phyloP scores from a whole-genome alignment of 2,797 vertebrate species.

The Carcharodon carcharias region DNA sequence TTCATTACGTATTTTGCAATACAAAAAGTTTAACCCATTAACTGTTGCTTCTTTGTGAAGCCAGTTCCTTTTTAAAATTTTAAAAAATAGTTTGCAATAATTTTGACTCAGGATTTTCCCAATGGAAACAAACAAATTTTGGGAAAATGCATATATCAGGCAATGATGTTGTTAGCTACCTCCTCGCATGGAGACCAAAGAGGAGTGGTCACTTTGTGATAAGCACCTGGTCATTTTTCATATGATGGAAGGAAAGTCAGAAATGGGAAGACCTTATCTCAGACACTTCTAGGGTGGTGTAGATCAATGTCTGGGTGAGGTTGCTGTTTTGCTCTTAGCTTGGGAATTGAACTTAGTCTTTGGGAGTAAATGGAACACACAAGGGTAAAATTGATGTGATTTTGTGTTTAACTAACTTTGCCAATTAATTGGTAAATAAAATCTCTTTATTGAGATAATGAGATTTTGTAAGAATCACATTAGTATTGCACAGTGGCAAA shows the following conservation, averaged over 20 bases:
- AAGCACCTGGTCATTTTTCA: background rate
- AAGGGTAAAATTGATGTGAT: background rate
- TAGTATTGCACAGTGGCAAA: background rate
- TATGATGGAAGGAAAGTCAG: background rate
- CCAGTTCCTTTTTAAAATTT: background rate
- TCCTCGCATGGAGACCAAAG: background rate
- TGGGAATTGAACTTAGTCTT: background rate
- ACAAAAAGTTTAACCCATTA: slow-evolving; percentile 17
- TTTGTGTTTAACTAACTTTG: background rate
- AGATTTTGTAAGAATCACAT: background rate
- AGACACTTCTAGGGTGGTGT: background rate
- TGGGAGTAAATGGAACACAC: background rate
- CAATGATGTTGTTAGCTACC: background rate
- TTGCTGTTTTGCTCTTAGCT: background rate
- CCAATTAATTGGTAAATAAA: background rate
- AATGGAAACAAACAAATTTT: background rate
- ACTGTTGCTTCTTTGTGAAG: background rate
- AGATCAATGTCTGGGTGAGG: background rate
- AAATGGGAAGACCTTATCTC: background rate
- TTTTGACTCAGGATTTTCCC: background rate
- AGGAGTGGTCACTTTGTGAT: too few relatives aligned
- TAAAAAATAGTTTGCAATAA: too few relatives aligned
- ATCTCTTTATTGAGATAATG: background rate
- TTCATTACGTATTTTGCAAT: background rate
- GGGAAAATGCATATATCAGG: background rate